phyloP scores from a whole-genome alignment of 2,888 invertebrate species.

The Pristionchus arcanus region DNA sequence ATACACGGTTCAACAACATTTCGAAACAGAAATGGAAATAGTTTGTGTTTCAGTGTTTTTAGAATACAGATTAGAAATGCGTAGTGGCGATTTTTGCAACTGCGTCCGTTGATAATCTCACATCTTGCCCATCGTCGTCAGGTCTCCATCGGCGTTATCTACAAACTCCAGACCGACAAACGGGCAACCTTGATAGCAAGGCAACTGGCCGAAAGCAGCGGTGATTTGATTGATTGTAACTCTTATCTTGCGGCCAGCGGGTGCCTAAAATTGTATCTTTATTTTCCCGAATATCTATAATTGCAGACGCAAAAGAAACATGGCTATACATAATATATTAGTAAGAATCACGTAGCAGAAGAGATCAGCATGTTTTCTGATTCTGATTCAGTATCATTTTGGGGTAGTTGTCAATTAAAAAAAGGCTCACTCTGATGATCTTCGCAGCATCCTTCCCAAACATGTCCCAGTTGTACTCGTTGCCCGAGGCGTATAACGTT shows the following conservation, averaged over 20 bases:
- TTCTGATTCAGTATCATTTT: no score
- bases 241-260: background rate
- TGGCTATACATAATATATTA: no score
- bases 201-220: background rate
- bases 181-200: constrained; percentile 9
- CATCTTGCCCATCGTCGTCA: constrained; percentile 46
- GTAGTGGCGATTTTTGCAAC: background rate
- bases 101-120: background rate
- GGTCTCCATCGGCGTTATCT: background rate
- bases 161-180: constrained; percentile 6
- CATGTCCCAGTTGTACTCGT: constrained; percentile 19
- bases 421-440: background rate
- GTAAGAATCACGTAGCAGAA: no score
- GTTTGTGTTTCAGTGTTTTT: no score
- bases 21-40: no score
- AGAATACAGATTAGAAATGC: background rate
- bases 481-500: background rate
- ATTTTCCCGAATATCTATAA: no score
- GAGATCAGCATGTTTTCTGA: no score
- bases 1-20: no score
- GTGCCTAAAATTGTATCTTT: background rate
- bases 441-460: background rate
- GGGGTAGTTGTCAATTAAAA: no score
- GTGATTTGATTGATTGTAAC: constrained; percentile 2
- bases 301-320: no score